Conservation (phyloP, 2,113 vertebrate genomes). For the Gallinago media region DNA sequence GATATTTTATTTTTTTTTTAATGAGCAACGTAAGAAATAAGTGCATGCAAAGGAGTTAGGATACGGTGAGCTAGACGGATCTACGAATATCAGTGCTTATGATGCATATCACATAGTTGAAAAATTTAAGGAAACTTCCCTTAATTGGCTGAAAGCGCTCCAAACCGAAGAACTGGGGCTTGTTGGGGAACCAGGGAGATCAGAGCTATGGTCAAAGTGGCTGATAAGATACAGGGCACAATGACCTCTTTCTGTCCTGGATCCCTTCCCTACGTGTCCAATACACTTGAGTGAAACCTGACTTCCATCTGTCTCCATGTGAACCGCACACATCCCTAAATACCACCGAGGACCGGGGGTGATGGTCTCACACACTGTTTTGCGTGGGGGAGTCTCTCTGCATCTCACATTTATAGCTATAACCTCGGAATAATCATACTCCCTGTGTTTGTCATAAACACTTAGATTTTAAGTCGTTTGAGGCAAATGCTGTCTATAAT, state of each 20-base stretch:
- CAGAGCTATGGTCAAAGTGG: accelerated
- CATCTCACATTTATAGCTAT: background rate
- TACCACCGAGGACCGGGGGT: background rate
- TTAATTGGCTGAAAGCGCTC: slow-evolving; percentile 26
- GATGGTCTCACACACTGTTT: background rate
- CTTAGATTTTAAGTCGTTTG: background rate
- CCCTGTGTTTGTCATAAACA: background rate
- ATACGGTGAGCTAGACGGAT: slow-evolving; percentile 19
- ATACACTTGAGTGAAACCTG: background rate
- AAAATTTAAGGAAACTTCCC: slow-evolving; percentile 32
- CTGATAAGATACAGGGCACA: background rate
- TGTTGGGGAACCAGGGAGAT: background rate
- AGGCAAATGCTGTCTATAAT: background rate
- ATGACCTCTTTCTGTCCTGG: background rate
- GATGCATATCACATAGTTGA: background rate
- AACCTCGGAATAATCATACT: background rate
- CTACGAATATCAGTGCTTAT: slow-evolving; percentile 1
- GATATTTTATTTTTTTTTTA: slow-evolving; percentile 22
- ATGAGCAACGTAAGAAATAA: slow-evolving; percentile 52
- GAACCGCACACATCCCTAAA: background rate
- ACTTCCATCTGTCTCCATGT: background rate
- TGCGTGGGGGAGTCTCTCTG: background rate
- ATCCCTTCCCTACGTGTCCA: background rate
- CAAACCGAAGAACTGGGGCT: background rate
- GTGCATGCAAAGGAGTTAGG: slow-evolving; percentile 47